Evolutionary conservation across 2,113 vertebrate genomes (phyloP), one percentile per base, ranked within the genome.

Genomic region (Phylloscopus trochilus): DNA sequence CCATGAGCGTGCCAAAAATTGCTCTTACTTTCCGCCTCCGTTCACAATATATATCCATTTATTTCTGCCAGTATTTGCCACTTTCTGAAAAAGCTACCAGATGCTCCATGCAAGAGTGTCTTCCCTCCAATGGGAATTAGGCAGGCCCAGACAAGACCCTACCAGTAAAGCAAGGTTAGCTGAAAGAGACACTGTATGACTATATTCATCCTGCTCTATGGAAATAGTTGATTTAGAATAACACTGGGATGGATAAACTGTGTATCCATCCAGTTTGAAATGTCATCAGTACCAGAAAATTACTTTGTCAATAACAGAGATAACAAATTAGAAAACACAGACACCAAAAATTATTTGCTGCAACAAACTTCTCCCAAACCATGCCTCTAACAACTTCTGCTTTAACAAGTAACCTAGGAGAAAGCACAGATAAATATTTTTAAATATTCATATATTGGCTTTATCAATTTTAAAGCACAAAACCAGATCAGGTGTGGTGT

Each of bases 381-480:
- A 1, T 18, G 35, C 39, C 39, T 58, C 60, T 49, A 78, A 67
- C 21, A 77, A 52, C 14, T 77, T 84, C 13, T 59, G 14, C 47
- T 89, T 87, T 63, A 78, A 64, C 76, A 86, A 72, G 39, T 6
- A 89, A 87, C 2, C 6, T 35, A 47, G 30, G n/a, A 87, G 56
- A 70, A 92, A 74, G 62, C 19, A 6, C 7, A 76, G 26, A 43
- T 51, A 52, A 66, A 56, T 89, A 75, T 76, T 94, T 92, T 82
- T 4, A 68, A 68, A 24, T 56, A 46, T 60, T 84, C 28, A 64
- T 52, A 60, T 31, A 73, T 16, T 37, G 18, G 5, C 28, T 75
- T 84, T 89, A 87, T 52, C 66, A 72, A 63, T 85, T 91, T 72
- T 82, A 82, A 89, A 90, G 74, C 27, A 66, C n/a, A 83, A 86